phyloP scores from a whole-genome alignment of 2,888 invertebrate genomes.

The Laspeyria flexula region DNA sequence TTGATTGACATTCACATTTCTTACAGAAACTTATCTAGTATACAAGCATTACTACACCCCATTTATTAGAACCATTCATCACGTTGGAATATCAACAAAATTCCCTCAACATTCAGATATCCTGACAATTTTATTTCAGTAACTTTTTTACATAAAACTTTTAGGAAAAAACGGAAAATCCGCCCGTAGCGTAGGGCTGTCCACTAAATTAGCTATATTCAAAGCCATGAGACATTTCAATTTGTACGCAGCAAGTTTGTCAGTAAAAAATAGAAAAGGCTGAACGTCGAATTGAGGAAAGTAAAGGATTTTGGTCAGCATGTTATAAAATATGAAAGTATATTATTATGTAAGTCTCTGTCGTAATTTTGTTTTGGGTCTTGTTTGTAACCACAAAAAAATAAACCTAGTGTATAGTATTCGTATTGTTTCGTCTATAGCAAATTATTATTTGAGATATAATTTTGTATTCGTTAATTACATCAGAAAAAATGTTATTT shows the following conservation, averaged over 20 bases:
- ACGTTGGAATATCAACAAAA: conserved; percentile 18
- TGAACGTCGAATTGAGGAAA: conserved; percentile 33
- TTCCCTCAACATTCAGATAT: conserved; percentile 15
- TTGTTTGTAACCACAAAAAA: too few species aligned
- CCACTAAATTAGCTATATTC: conserved; percentile 72
- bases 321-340: conserved; percentile 24
- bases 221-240: conserved; percentile 62
- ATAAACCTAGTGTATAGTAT: neutral
- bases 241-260: conserved; percentile 47
- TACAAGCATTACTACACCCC: conserved; percentile 7
- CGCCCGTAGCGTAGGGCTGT: conserved; percentile 36
- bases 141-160: conserved; percentile 53
- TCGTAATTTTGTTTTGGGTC: conserved; percentile 27
- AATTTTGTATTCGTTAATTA: too few species aligned
- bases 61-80: conserved; percentile 26
- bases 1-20: neutral
- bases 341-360: conserved; percentile 25
- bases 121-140: conserved; percentile 38
- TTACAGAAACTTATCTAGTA: neutral
- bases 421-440: neutral
- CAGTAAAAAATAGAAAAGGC: conserved; percentile 42
- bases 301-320: conserved; percentile 31
- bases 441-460: too few species aligned
- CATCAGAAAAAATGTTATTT: too few species aligned
- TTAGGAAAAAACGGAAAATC: conserved; percentile 56